phyloP scores from a whole-genome alignment of 2,888 invertebrate genomes.

The Ligdia adustata region DNA sequence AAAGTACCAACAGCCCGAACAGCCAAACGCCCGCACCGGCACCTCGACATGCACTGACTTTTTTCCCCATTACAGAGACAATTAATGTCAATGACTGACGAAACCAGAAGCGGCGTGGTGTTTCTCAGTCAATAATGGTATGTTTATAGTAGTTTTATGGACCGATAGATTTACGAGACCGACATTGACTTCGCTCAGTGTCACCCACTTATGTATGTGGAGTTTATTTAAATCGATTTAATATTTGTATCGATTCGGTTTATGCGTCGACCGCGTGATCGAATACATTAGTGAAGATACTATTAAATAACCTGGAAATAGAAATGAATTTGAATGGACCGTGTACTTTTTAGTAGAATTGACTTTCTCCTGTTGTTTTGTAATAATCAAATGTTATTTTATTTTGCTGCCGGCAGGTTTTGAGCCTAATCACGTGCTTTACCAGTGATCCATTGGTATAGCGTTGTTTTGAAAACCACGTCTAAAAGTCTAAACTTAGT shows the following conservation, averaged over 20 bases:
- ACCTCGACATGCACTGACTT: constrained; percentile 68
- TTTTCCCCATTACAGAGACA: constrained; percentile 62
- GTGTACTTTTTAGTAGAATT: not conserved
- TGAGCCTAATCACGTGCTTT: constrained; percentile 17
- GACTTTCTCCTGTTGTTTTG: not conserved
- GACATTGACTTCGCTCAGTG: constrained; percentile 17
- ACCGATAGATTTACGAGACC: constrained; percentile 39
- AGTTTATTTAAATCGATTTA: constrained; percentile 23
- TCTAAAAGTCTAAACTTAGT: constrained; percentile 19
- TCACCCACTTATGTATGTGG: constrained; percentile 2
- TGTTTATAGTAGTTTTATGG: constrained; percentile 46
- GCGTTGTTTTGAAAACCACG: constrained; percentile 29
- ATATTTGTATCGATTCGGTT: constrained; percentile 16
- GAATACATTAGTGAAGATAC: not conserved
- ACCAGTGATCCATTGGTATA: constrained; percentile 22
- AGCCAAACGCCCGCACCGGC: constrained; percentile 43
- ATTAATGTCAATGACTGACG: constrained; percentile 77
- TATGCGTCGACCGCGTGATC: constrained; percentile 10
- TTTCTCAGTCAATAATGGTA: constrained; percentile 60
- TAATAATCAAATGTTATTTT: not conserved
- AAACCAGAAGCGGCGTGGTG: constrained; percentile 62
- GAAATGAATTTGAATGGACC: not conserved
- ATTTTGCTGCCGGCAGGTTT: constrained; percentile 10
- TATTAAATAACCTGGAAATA: not conserved
- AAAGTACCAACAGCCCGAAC: constrained; percentile 44